These are phyloP conservation scores for Cinclus cinclus DNA, from an alignment of 2,113 vertebrate genomes.

Conservation along the genomic window DNA sequence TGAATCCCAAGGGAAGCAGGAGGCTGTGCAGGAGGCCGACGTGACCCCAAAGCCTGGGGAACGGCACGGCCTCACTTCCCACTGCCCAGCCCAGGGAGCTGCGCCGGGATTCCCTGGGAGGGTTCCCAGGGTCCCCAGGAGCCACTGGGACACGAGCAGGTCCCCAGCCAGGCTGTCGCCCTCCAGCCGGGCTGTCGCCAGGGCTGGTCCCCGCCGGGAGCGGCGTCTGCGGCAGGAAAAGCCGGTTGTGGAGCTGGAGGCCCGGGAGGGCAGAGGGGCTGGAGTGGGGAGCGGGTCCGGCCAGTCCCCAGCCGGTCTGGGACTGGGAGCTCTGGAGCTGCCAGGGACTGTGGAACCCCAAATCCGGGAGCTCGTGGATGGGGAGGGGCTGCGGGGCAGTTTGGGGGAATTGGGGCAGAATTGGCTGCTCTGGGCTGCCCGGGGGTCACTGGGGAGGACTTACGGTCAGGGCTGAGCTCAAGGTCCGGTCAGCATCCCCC, in stretches of 20 bases:
- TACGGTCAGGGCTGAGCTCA: not conserved
- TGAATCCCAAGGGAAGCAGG: not conserved
- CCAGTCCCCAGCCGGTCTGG: not conserved
- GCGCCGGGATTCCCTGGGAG: not conserved
- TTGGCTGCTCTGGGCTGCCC: rapidly evolving
- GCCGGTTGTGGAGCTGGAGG: not conserved
- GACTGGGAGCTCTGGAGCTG: not conserved
- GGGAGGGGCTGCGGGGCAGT: too few relatives aligned
- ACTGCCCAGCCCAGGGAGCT: not conserved
- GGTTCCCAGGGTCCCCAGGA: not conserved
- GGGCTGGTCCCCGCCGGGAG: not conserved
- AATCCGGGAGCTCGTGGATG: rapidly evolving
- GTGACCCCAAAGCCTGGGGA: not conserved
- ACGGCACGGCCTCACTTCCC: rapidly evolving
- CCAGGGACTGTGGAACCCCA: not conserved
- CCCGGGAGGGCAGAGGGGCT: not conserved
- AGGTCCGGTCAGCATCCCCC: not conserved
- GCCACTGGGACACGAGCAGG: not conserved
- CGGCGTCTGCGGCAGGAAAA: not conserved
- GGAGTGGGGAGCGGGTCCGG: not conserved
- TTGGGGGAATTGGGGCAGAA: not conserved
- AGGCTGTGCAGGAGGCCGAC: not conserved
- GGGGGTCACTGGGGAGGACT: too few relatives aligned
- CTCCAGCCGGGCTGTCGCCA: not conserved
- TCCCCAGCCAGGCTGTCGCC: not conserved